Evolutionary conservation across 2,113 vertebrate genomes (phyloP).

Genomic region (Leptocoma aspasia): DNA sequence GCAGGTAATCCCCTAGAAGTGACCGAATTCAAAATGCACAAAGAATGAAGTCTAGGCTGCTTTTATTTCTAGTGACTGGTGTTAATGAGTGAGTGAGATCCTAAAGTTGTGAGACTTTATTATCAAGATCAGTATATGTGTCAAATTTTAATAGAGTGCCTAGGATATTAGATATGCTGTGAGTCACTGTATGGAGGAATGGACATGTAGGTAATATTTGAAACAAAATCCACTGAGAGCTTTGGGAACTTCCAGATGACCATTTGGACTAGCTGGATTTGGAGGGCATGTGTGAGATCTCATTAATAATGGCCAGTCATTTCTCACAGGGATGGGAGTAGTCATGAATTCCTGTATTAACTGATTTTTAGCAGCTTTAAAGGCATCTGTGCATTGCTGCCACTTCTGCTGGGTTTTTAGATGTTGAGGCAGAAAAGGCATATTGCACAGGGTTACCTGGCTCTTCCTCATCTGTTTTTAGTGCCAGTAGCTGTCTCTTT

Average conservation of each 20-base stretch:
- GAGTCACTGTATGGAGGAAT: neutral
- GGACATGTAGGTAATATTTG: neutral
- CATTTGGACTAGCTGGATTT: neutral
- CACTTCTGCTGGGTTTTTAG: neutral
- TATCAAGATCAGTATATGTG: neutral
- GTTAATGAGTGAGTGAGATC: neutral
- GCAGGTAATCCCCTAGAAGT: neutral
- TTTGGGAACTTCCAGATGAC: neutral
- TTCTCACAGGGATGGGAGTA: neutral
- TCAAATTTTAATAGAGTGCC: neutral
- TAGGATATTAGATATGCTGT: neutral
- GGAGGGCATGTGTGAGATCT: neutral
- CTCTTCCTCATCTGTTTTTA: neutral
- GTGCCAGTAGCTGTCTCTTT: neutral
- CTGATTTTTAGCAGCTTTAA: neutral
- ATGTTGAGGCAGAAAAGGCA: neutral
- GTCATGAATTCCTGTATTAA: neutral
- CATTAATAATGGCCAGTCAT: neutral
- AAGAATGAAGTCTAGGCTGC: neutral
- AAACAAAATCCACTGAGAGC: neutral
- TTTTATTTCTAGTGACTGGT: neutral
- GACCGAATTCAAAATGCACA: neutral
- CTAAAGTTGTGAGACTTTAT: neutral
- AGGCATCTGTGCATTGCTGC: neutral
- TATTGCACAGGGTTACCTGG: neutral